Conservation (phyloP, 2,888 invertebrate genomes). For the Seira ritae region DNA sequence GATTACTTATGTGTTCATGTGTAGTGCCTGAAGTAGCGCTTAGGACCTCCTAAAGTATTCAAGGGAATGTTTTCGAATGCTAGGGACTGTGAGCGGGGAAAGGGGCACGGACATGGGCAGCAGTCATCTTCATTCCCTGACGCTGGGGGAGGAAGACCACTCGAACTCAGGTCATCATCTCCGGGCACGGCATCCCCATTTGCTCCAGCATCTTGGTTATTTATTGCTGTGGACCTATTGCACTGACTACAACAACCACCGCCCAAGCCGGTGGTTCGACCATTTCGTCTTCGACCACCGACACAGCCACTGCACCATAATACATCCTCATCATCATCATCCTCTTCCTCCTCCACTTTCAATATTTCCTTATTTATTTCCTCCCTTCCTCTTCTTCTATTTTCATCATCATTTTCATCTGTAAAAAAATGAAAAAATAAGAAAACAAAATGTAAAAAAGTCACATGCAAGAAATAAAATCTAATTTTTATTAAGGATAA, state of each 20-base stretch:
- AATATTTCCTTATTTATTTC: slow-evolving; percentile 41
- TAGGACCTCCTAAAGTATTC: slow-evolving; percentile 32
- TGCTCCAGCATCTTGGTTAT: background rate
- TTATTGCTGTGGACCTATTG: slow-evolving; percentile 9
- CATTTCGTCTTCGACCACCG: slow-evolving; percentile 45
- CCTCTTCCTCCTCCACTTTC: slow-evolving; percentile 39
- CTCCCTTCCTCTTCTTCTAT: slow-evolving; percentile 30
- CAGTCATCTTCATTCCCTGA: slow-evolving; percentile 45
- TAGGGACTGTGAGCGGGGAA: slow-evolving; percentile 71
- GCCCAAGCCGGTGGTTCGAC: background rate
- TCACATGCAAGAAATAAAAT: slow-evolving; percentile 30
- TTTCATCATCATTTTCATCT: slow-evolving; percentile 68
- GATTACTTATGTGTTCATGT: background rate
- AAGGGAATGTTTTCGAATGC: slow-evolving; percentile 70
- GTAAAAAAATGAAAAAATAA: slow-evolving; percentile 65
- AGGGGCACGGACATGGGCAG: slow-evolving; percentile 64
- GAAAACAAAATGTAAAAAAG: slow-evolving; percentile 56
- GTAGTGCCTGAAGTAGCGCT: slow-evolving; percentile 54
- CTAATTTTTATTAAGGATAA: too few species aligned
- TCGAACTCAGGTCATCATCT: slow-evolving; percentile 21
- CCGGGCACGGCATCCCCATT: slow-evolving; percentile 1
- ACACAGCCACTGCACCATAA: slow-evolving; percentile 72
- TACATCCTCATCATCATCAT: slow-evolving; percentile 51
- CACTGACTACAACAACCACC: slow-evolving; percentile 38
- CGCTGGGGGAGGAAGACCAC: slow-evolving; percentile 38